Conservation (phyloP, 2,888 invertebrate species). For the Andrena bucephala region DNA sequence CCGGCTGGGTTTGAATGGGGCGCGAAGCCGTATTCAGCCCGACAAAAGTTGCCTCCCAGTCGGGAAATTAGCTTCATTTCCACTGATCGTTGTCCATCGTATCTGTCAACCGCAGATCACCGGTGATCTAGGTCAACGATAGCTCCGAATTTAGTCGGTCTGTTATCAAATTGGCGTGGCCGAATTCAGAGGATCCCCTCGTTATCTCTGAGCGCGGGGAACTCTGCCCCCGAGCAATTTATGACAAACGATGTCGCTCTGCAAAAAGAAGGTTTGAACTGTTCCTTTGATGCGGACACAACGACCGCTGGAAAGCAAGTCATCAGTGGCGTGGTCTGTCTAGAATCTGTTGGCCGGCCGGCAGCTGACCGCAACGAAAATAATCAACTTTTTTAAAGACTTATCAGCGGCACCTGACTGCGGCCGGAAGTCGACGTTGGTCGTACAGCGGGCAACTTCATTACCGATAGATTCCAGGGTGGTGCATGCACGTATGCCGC, state of each 20-base stretch:
- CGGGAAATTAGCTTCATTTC: conserved; percentile 50
- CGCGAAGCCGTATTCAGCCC: conserved; percentile 11
- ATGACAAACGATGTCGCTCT: not conserved
- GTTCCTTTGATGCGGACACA: not conserved
- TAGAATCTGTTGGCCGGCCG: not conserved
- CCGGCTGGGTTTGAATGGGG: conserved; percentile 41
- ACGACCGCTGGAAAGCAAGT: conserved; percentile 7
- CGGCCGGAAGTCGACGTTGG: conserved; percentile 19
- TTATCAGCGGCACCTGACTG: conserved; percentile 53
- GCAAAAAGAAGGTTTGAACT: not conserved
- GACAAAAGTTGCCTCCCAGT: conserved; percentile 11
- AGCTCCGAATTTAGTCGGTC: conserved; percentile 12
- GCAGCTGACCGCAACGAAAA: conserved; percentile 20
- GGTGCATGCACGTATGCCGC: not conserved
- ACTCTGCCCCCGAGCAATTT: not conserved
- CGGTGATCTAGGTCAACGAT: conserved; percentile 9
- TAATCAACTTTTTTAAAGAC: conserved; percentile 55
- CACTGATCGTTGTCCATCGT: conserved; percentile 45
- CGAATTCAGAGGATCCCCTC: not conserved
- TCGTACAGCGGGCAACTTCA: conserved; percentile 36
- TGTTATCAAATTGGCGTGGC: not conserved
- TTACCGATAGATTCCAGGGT: conserved; percentile 53
- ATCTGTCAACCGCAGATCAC: conserved; percentile 56
- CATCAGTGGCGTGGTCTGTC: not conserved
- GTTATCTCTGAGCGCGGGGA: not conserved